Percentiles rank a stretch among this genome's conserved stretches.
Evolutionary conservation across 2,888 invertebrate genomes (phyloP).

Genomic region (Andrena bucephala): DNA sequence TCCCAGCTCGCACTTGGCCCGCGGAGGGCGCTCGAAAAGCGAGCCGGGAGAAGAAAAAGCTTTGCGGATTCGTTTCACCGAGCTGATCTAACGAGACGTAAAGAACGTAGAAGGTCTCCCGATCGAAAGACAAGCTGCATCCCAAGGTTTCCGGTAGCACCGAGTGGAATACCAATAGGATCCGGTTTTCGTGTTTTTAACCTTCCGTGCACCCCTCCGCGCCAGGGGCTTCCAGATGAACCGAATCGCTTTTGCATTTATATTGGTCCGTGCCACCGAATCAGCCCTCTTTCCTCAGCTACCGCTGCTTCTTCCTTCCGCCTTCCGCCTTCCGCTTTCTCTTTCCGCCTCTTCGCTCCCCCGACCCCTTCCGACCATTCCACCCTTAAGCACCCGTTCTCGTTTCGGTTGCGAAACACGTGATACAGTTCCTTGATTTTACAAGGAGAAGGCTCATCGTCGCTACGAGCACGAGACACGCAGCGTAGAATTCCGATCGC

Average conservation of each 20-base stretch:
- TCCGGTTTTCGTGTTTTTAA: constrained; percentile 66
- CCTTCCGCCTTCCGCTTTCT: constrained; percentile 10
- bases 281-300: constrained; percentile 22
- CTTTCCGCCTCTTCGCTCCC: not conserved
- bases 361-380: not conserved
- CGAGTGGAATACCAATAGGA: constrained; percentile 82
- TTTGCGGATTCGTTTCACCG: not conserved
- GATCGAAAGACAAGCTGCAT: constrained; percentile 38
- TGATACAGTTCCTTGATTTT: constrained; percentile 39
- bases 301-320: constrained; percentile 5
- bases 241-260: constrained; percentile 78
- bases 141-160: constrained; percentile 75
- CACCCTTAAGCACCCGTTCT: constrained; percentile 4
- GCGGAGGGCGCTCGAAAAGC: not conserved
- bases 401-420: constrained; percentile 49
- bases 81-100: constrained; percentile 28
- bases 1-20: not conserved
- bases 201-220: constrained; percentile 27
- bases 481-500: constrained; percentile 43
- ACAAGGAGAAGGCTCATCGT: constrained; percentile 31
- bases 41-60: not conserved
- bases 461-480: constrained; percentile 5
- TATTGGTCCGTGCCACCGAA: constrained; percentile 70
- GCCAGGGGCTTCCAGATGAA: constrained; percentile 44
- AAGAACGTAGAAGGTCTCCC: not conserved